A percentile compares a stretch with the other conserved stretches of the same genome.
Conservation (phyloP, 2,113 vertebrate genomes). For the Phaethornis superciliosus region DNA sequence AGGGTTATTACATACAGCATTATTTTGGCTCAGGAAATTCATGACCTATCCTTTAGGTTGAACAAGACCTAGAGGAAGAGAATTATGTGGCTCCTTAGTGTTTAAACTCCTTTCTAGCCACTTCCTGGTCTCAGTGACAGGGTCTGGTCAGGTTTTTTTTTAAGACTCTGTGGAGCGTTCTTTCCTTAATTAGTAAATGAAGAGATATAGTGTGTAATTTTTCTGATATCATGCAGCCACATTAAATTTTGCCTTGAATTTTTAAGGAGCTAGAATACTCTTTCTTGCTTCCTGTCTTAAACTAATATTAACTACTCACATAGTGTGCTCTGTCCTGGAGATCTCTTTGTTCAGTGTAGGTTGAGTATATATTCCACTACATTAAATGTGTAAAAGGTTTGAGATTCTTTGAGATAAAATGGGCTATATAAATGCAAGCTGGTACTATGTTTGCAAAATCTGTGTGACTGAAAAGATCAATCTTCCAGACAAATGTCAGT, state of each 20-base stretch:
- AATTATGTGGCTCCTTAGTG: background rate
- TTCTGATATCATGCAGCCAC: background rate
- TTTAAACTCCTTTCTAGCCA: background rate
- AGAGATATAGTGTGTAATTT: background rate
- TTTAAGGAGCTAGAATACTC: background rate
- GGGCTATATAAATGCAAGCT: slow-evolving; percentile 57
- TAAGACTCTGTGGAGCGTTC: background rate
- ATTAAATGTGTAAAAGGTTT: slow-evolving; percentile 44
- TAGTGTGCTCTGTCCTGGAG: background rate
- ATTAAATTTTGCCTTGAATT: background rate
- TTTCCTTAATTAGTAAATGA: background rate
- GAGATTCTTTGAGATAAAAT: slow-evolving; percentile 31
- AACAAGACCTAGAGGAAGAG: background rate
- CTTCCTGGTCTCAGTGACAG: background rate
- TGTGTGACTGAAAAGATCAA: slow-evolving; percentile 40
- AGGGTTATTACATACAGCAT: background rate
- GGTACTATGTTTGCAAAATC: slow-evolving; percentile 46
- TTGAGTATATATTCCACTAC: background rate
- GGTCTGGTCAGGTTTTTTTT: background rate
- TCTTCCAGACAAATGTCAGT: slow-evolving; percentile 60
- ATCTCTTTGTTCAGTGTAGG: background rate
- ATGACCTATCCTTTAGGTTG: background rate
- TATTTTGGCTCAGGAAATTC: background rate
- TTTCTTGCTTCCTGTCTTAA: background rate
- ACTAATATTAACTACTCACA: background rate